Conservation (phyloP, 1,140 invertebrate genomes). For the Archivesica marissinica region DNA sequence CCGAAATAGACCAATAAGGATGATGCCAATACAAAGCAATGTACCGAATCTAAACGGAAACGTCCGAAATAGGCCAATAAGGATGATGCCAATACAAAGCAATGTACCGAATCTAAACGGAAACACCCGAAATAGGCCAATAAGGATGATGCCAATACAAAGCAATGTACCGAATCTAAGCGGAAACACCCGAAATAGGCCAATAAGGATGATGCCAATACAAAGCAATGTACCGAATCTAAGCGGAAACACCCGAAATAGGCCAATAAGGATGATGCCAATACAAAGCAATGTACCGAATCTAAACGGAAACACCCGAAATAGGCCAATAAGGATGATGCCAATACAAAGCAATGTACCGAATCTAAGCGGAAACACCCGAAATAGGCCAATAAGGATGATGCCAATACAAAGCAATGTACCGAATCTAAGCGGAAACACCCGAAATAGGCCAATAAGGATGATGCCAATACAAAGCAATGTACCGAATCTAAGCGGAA, state of each 20-base stretch:
- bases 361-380: no score
- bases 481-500: neutral
- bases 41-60: neutral
- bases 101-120: neutral
- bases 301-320: no score
- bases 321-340: neutral
- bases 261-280: neutral
- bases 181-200: conserved; percentile 4
- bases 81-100: conserved; percentile 8
- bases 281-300: neutral
- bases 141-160: neutral
- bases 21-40: neutral
- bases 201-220: neutral
- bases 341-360: neutral
- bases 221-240: neutral
- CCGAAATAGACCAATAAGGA: conserved; percentile 3
- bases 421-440: no score
- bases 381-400: neutral
- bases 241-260: neutral
- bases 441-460: neutral
- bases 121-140: neutral
- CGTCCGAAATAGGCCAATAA: neutral
- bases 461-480: neutral
- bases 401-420: no score
- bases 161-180: neutral